Percentiles rank a stretch among this genome's conserved stretches.
phyloP scores from a whole-genome alignment of 2,113 vertebrate genomes.

The Corythoichthys intestinalis region DNA sequence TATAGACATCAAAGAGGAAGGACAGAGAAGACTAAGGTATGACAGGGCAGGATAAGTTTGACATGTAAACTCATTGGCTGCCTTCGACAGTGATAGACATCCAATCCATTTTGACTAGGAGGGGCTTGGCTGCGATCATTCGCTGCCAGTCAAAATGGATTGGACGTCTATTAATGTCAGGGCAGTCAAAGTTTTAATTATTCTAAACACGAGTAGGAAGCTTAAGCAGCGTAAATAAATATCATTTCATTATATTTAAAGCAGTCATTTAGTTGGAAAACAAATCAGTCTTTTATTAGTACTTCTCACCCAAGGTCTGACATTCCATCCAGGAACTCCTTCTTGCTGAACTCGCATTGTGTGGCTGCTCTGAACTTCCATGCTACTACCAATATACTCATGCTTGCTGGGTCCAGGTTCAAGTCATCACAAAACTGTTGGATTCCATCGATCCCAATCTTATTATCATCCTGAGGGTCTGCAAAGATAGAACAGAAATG shows the following conservation, averaged over 20 bases:
- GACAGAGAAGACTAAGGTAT: too few relatives aligned
- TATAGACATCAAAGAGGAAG: background rate
- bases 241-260: background rate
- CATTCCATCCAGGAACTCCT: conserved; percentile 95
- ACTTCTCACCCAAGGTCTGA: conserved; percentile 84
- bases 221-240: background rate
- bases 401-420: conserved; percentile 86
- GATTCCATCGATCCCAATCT: conserved; percentile 93
- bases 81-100: too few relatives aligned
- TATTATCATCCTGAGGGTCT: conserved; percentile 97
- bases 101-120: too few relatives aligned
- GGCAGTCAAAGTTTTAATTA: background rate
- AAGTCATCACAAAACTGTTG: conserved; percentile 96
- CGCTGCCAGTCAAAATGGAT: too few relatives aligned
- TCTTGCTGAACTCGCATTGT: conserved; percentile 95
- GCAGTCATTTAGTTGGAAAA: background rate
- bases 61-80: too few relatives aligned
- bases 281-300: background rate
- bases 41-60: too few relatives aligned
- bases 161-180: too few relatives aligned
- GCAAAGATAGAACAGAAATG: conserved; percentile 8
- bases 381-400: conserved; percentile 89
- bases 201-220: background rate
- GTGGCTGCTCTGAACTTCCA: conserved; percentile 97
- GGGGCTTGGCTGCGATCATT: too few relatives aligned